Evolutionary conservation across 1,140 invertebrate genomes (phyloP), one percentile per base, ranked within the genome.

Genomic region (Lepidurus packardi): DNA sequence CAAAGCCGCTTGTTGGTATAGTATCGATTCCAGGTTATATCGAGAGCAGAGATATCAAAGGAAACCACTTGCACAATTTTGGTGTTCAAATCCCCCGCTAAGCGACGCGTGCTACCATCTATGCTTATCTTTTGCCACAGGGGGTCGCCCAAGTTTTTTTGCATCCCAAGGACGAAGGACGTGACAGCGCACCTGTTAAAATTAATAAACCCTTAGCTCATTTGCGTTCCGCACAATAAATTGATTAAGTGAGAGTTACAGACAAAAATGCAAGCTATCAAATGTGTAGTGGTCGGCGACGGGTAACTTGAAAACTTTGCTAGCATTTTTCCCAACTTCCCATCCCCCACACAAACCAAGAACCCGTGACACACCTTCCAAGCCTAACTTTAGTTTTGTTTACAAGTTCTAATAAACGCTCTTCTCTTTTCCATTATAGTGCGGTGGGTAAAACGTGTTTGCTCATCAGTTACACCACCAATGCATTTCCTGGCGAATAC

Each of bases 401-500:
- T 45, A 77, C 75, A 24, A 75, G 7, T 77, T 13, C 11, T 24
- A 73, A n/a, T 2, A 34, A 10, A 73, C 16, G 41, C 65, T 73
- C 65, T 74, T 11, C 24, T 80, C 81, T 81, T 78, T 86, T 87
- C 86, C 84, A 87, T 86, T 88, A 79, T 87, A 93, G 93, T 86
- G 93, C 92, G 84, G 94, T 97, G 82, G 96, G 96, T 94, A 98
- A 98, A 90, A 98, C 96, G 82, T 98, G 95, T 86, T 89, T 98
- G 44, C 89, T 98, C 82, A 97, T 98, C 87, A 96, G 94, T 86
- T 98, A 97, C 85, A 98, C 95, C 74, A 97, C 95, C 85, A 97
- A 98, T 89, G 94, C 95, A 81, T 98, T 98, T 86, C 96, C 96
- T 77, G 94, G 94, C 81, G 95, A 97, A 85, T 97, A 97, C 85